Evolutionary conservation across 1,140 invertebrate species (phyloP), one percentile per base, ranked within the genome.

Genomic region (Battus philenor): DNA sequence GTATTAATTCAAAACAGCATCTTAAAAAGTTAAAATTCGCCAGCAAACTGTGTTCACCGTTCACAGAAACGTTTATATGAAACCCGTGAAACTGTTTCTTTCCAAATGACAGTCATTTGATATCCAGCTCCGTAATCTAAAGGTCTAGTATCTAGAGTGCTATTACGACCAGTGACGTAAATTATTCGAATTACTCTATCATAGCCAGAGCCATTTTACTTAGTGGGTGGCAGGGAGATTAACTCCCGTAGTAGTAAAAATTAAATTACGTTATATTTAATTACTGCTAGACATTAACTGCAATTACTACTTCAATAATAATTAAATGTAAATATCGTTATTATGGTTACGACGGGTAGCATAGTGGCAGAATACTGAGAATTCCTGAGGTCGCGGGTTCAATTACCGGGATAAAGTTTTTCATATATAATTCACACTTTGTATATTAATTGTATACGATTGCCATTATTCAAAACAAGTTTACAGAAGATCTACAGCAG

Each of bases 71-170:
- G 34, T n/a, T n/a, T n/a, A n/a, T n/a, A n/a, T 20, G 18, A 20
- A 49, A 60, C 36, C 50, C 45, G 59, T 54, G 50, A 52, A 67
- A 62, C 53, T 36, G 55, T 54, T 51, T 54, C 47, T 32, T 16
- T 7, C 39, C 18, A 55, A 65, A 67, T 64, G 50, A 67, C 58
- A 27, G 57, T 67, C 63, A 68, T 69, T 56, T 32, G 31, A 47
- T 46, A 44, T 31, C 33, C 17, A 22, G 50, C 41, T 30, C 43
- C 13, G 55, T 36, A 61, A 54, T 58, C 49, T 50, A 31, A 49
- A 55, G 43, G 30, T 55, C 31, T 48, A 18, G 3, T 4, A 13
- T 10, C 2, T 18, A 30, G 30, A 29, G 33, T 26, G 46, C 30
- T 45, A 54, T 47, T 62, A 52, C 20, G 50, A 27, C 52, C 55